A percentile compares a stretch with the other conserved stretches of the same genome.
Evolutionary conservation across 2,888 invertebrate species (phyloP).

Genomic region (Drosophila formosana): DNA sequence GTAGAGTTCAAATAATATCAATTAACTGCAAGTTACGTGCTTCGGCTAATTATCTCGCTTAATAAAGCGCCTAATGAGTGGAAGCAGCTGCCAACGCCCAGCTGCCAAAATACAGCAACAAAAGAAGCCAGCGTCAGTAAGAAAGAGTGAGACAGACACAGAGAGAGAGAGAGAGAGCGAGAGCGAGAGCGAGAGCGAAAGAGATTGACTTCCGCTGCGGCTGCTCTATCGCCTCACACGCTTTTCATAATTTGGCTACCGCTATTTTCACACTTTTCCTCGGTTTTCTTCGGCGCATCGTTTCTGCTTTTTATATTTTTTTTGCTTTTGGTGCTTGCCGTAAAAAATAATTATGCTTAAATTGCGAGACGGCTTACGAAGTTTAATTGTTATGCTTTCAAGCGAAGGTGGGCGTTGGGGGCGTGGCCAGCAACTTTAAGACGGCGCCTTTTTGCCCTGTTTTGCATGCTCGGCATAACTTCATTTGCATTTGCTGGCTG

Average conservation of each 20-base stretch:
- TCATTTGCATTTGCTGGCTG: conserved; percentile 42
- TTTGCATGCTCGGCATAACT: conserved; percentile 25
- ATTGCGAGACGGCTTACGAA: conserved; percentile 64
- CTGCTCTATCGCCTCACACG: conserved; percentile 24
- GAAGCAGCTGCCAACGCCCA: conserved; percentile 80
- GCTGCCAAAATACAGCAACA: conserved; percentile 58
- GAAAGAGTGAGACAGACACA: conserved; percentile 2
- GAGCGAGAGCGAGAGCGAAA: not conserved
- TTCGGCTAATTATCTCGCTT: conserved; percentile 82
- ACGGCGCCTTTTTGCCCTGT: conserved; percentile 6
- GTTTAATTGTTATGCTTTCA: conserved; percentile 66
- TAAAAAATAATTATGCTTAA: conserved; percentile 68
- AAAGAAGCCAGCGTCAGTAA: conserved; percentile 1
- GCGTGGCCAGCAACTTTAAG: conserved; percentile 43
- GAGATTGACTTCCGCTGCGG: conserved; percentile 8
- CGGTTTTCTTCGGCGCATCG: conserved; percentile 31
- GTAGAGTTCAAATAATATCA: conserved; percentile 81
- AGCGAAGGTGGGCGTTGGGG: conserved; percentile 8
- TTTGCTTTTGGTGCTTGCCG: conserved; percentile 6
- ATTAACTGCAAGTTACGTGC: conserved; percentile 81
- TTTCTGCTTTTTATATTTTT: conserved; percentile 1
- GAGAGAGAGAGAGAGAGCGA: not conserved
- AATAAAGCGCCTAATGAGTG: conserved; percentile 82
- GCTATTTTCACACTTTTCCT: conserved; percentile 31
- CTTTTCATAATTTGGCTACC: conserved; percentile 45